Conservation (phyloP, 2,113 vertebrate species). For the Hippocampus mohnikei region DNA sequence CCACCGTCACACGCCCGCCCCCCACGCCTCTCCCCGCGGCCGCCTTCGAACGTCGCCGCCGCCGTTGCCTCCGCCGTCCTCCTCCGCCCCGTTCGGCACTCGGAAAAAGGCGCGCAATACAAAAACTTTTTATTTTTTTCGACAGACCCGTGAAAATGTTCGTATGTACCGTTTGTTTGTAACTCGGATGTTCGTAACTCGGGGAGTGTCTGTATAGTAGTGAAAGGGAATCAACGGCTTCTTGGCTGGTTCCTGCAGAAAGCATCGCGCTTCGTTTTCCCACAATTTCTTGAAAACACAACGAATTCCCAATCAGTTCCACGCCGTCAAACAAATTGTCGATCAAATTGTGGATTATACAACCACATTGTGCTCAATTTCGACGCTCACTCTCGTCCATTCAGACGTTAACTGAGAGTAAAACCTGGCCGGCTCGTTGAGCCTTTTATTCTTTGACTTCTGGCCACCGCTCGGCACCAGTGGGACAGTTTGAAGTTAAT, state of each 20-base stretch:
- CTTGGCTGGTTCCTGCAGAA: neutral
- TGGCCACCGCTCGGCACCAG: constrained; percentile 16
- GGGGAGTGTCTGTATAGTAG: too few species aligned
- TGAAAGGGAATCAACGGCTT: neutral
- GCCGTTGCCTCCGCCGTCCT: too few species aligned
- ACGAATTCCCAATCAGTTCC: neutral
- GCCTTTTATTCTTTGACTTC: constrained; percentile 9
- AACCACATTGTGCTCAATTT: neutral
- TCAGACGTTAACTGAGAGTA: constrained; percentile 4
- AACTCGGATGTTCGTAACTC: too few species aligned
- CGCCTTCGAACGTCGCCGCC: too few species aligned
- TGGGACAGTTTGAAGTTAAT: constrained; percentile 38
- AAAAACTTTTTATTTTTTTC: too few species aligned
- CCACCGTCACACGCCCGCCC: too few species aligned
- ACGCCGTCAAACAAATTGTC: neutral
- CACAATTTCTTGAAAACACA: neutral
- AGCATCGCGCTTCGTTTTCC: neutral
- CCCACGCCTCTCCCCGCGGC: too few species aligned
- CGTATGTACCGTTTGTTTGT: too few species aligned
- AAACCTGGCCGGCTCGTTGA: constrained; percentile 12
- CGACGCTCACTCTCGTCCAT: constrained; percentile 3
- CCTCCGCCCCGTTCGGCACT: too few species aligned
- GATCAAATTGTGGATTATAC: neutral
- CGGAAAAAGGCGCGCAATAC: too few species aligned
- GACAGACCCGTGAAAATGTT: too few species aligned